phyloP scores from a whole-genome alignment of 2,888 invertebrate species.

The Plagiodera versicolora region DNA sequence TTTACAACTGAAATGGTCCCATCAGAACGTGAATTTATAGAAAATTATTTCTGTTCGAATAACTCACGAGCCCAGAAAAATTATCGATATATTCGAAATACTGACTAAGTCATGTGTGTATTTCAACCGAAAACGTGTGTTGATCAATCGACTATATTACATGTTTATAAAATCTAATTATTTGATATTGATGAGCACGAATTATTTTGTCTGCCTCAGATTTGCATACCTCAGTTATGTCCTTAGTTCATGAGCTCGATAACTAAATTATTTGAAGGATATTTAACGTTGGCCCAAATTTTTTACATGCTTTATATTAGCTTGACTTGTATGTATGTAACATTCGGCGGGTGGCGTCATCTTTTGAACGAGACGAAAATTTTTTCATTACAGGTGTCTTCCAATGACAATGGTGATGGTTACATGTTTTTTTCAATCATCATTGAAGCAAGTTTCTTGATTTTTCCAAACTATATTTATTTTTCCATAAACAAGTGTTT shows the following conservation, averaged over 20 bases:
- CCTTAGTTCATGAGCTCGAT: conserved; percentile 3
- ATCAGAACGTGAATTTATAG: conserved; percentile 26
- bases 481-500: no score
- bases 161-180: conserved; percentile 19
- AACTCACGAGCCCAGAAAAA: conserved; percentile 17
- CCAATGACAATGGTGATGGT: no score
- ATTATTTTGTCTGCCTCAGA: conserved; percentile 3
- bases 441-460: no score
- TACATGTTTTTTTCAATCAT: no score
- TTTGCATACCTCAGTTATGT: neutral
- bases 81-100: conserved; percentile 25
- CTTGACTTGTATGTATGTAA: no score
- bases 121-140: conserved; percentile 18
- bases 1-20: conserved; percentile 13
- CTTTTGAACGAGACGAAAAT: no score
- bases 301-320: no score
- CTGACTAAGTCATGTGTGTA: conserved; percentile 26
- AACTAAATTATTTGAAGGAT: neutral
- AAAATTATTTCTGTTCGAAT: conserved; percentile 29
- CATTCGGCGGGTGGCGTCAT: no score
- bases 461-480: no score
- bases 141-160: conserved; percentile 28
- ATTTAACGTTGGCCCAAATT: no score
- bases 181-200: conserved; percentile 6
- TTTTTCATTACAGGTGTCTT: no score